Evolutionary conservation across 2,888 invertebrate species (phyloP), one percentile per base, ranked within the genome.

Genomic region (Laothoe populi): DNA sequence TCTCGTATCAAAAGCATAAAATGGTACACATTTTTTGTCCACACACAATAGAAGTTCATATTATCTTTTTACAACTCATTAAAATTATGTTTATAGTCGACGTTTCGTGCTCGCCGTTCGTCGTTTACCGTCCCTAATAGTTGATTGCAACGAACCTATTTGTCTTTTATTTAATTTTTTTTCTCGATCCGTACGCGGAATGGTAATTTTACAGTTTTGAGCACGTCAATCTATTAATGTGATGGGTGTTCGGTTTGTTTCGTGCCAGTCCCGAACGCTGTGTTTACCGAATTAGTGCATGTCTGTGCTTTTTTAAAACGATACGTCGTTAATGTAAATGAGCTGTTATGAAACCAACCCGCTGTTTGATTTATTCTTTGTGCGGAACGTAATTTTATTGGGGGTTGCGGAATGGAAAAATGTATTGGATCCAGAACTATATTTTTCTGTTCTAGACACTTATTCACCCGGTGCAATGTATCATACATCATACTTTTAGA

Each of bases 141-240:
- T 68, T 75, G 66, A 78, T 77, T 78, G 75, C 72, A 80, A 81
- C 79, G 82, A 76, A 63, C 57, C 59, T 65, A 66, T 67, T 68
- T 70, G 61, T 69, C 66, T 66, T 66, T 70, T 73, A 68, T 73
- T 75, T 64, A 73, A 64, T 71, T 77, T 81, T 81, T 83, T 83
- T 82, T 82, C 73, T 80, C 68, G 74, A 78, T 77, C 75, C 79
- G 79, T 79, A 45, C 72, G 82, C 70, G 72, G 74, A 87, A 91
- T 90, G 88, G 86, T 87, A 88, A 90, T 90, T 90, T 90, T 87
- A 90, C 90, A 91, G 91, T 91, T 90, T 87, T 83, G 86, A 88
- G 84, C 90, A 90, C 91, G 92, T 86, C 90, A 91, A 86, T 89
- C 87, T 87, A 87, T 90, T 88, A 88, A 86, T 85, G 77, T 80